A percentile compares a stretch with the other conserved stretches of the same genome.
Conservation (phyloP, 2,888 invertebrate genomes). For the Drosophila leonis region DNA sequence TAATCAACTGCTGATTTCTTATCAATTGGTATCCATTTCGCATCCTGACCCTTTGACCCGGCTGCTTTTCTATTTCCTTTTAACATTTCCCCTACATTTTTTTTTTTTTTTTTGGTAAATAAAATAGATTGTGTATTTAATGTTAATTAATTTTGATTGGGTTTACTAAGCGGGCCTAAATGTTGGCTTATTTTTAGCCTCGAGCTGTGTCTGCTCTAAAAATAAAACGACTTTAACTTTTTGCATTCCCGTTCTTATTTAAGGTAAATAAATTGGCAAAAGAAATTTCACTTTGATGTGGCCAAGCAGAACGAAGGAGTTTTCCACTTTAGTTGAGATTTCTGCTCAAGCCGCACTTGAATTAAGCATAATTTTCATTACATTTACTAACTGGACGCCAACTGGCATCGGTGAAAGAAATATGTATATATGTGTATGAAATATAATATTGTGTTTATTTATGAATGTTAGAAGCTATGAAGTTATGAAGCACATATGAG, state of each 20-base stretch:
- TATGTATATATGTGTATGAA: background rate
- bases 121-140: slow-evolving; percentile 54
- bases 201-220: background rate
- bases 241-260: slow-evolving; percentile 13
- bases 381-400: background rate
- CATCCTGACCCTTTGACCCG: slow-evolving; percentile 41
- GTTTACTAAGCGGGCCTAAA: slow-evolving; percentile 18
- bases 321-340: slow-evolving; percentile 12
- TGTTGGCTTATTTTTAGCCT: slow-evolving; percentile 1
- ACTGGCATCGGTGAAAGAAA: background rate
- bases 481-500: background rate
- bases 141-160: slow-evolving; percentile 73
- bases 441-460: background rate
- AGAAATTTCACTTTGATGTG: slow-evolving; percentile 53
- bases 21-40: slow-evolving; percentile 50
- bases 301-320: slow-evolving; percentile 6
- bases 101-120: background rate
- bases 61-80: slow-evolving; percentile 36
- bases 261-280: slow-evolving; percentile 10
- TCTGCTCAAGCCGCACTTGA: background rate
- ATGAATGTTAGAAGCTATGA: background rate
- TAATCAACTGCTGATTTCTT: slow-evolving; percentile 43
- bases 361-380: slow-evolving; percentile 4
- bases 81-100: slow-evolving; percentile 11
- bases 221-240: slow-evolving; percentile 18